phyloP scores from a whole-genome alignment of 2,113 vertebrate genomes.

The Globicephala melas region DNA sequence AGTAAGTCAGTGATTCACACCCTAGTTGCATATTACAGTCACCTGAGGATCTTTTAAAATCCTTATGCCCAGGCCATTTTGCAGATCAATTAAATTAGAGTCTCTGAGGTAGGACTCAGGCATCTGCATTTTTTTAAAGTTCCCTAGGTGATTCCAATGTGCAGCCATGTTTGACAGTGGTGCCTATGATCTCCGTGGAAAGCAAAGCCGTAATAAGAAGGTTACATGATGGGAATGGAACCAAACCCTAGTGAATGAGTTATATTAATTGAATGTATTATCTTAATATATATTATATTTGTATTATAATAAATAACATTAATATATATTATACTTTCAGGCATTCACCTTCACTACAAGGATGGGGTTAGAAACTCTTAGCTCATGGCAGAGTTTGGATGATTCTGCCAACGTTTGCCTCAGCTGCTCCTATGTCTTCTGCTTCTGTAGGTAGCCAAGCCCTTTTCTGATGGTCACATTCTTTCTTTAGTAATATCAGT shows the following conservation, averaged over 20 bases:
- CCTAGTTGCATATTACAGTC: not conserved
- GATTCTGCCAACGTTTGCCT: not conserved
- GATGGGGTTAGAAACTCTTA: not conserved
- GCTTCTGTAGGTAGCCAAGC: not conserved
- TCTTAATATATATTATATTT: not conserved
- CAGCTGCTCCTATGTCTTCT: not conserved
- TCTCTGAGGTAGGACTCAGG: not conserved
- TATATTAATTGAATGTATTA: not conserved
- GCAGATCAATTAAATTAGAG: not conserved
- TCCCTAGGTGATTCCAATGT: not conserved
- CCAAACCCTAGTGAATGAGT: not conserved
- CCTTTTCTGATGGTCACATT: not conserved
- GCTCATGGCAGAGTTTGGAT: not conserved
- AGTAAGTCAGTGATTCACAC: not conserved
- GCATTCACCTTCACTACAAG: not conserved
- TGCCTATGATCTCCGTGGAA: not conserved
- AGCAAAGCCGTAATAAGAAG: not conserved
- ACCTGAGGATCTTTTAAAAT: not conserved
- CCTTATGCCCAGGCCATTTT: not conserved
- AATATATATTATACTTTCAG: not conserved
- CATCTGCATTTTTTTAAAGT: not conserved
- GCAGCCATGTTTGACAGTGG: not conserved
- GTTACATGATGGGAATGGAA: not conserved
- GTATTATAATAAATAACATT: not conserved
- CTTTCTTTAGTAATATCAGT: not conserved